A percentile compares a stretch with the other conserved stretches of the same genome.
phyloP scores from a whole-genome alignment of 2,888 invertebrate species.

The Tetheella fluctuosa region DNA sequence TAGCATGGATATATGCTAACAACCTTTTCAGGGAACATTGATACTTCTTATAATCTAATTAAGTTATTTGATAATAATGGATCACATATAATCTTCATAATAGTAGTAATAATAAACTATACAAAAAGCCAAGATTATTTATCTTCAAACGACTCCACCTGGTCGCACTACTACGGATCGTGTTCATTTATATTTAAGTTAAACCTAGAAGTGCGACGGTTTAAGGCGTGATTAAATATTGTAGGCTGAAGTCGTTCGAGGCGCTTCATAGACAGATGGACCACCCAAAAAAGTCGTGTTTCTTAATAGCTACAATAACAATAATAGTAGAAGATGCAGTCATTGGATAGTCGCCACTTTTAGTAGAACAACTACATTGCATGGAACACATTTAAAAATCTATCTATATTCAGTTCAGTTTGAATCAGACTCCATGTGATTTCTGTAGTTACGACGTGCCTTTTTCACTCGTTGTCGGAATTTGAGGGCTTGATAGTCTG shows the following conservation, averaged over 20 bases:
- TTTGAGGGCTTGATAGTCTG: conserved; percentile 78
- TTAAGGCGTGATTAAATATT: conserved; percentile 16
- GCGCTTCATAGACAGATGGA: conserved; percentile 10
- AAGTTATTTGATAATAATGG: conserved; percentile 52
- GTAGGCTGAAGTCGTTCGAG: conserved; percentile 2
- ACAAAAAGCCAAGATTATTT: conserved; percentile 40
- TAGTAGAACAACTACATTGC: conserved; percentile 23
- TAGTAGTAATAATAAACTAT: conserved; percentile 45
- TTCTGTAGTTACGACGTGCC: conserved; percentile 85
- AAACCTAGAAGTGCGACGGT: background rate
- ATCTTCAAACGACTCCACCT: conserved; percentile 4
- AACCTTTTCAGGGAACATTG: conserved; percentile 53
- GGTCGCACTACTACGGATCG: background rate
- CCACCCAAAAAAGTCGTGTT: conserved; percentile 11
- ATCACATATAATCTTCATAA: conserved; percentile 54
- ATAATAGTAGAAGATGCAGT: conserved; percentile 43
- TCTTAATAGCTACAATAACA: conserved; percentile 28
- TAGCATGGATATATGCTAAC: conserved; percentile 47
- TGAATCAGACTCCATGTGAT: conserved; percentile 87
- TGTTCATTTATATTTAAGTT: background rate
- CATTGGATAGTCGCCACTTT: conserved; percentile 36
- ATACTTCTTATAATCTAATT: conserved; percentile 55
- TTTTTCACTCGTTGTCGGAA: conserved; percentile 85
- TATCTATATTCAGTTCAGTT: conserved; percentile 69
- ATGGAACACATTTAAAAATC: conserved; percentile 41